Base-by-base conservation (phyloP, 2,888 invertebrate species). In the Trypoxylon attenuatum region DNA sequence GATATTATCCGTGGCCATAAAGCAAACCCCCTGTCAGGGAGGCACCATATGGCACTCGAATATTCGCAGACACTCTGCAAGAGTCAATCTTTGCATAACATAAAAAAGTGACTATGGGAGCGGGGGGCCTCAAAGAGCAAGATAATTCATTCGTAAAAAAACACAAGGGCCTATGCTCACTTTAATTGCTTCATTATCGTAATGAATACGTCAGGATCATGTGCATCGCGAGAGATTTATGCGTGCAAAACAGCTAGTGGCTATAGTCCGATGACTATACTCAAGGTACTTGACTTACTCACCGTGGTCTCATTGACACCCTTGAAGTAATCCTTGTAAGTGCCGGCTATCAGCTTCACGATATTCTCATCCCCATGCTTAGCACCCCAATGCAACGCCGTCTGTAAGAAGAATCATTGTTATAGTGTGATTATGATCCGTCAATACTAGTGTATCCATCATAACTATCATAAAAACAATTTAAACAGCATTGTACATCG, bases 331-430 rank as follows among this genome's bases (percentile, higher is more conserved):
- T 93, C 92, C 80, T 92, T 92, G 82, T 94, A 92, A 2, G 92
- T 92, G n/a, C 97, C 96, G 19, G 97, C 96, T 78, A 98, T 91
- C 68, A 97, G 89, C 88, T 98, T 98, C 55, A 97, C 93, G 73
- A 97, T 92, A 84, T 97, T 94, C 84, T 93, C 92, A 84, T 96
- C 94, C 1, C 97, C 97, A 80, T 96, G 95, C 88, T 98, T 98
- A 69, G 97, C 96, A 65, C 96, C 98, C 97, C 97, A 98, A 87
- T 98, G 98, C 80, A 98, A 89, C 51, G 97, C 97, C 73, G 96
- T 97, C 97, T 98, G 90, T 61, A 91, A 90, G 63, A 80, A 78
- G 39, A 16, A 16, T n/a, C 69, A 82, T 71, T 73, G 72, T 73
- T 69, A 69, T 29, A 54, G 29, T 18, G 27, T 3, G 29, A 49